Conservation (phyloP, 2,797 vertebrate genomes). For the Cephalopachus bancanus region DNA sequence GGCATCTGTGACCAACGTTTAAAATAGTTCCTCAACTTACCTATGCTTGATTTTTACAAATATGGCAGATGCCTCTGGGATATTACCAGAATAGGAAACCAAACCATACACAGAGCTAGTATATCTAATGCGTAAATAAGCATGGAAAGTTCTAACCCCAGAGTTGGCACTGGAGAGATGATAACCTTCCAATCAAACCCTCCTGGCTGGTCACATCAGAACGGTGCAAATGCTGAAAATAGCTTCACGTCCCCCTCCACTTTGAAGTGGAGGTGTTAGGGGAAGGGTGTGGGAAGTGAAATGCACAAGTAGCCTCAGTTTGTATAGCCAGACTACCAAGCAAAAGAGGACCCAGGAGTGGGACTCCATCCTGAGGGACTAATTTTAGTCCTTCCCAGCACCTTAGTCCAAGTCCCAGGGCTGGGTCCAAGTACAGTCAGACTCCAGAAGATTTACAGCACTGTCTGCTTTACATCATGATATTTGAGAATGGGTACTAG, state of each 20-base stretch:
- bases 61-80: slow-evolving; percentile 1
- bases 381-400: not conserved
- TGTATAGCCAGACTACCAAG: not conserved
- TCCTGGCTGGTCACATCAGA: not conserved
- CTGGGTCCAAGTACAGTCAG: not conserved
- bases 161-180: not conserved
- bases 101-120: not conserved
- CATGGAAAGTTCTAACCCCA: not conserved
- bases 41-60: not conserved
- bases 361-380: not conserved
- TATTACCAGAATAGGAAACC: slow-evolving; percentile 2
- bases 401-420: not conserved
- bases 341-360: fast-evolving
- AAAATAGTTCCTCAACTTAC: not conserved
- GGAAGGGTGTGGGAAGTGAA: too few species aligned
- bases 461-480: not conserved
- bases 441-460: not conserved
- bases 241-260: fast-evolving
- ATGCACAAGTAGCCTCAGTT: not conserved
- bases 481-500: too few species aligned
- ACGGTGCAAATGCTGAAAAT: fast-evolving
- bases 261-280: fast-evolving
- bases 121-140: not conserved
- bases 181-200: not conserved
- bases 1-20: not conserved